Evolutionary conservation across 2,888 invertebrate species (phyloP), one percentile per base, ranked within the genome.

Genomic region (Rotaria macrura): DNA sequence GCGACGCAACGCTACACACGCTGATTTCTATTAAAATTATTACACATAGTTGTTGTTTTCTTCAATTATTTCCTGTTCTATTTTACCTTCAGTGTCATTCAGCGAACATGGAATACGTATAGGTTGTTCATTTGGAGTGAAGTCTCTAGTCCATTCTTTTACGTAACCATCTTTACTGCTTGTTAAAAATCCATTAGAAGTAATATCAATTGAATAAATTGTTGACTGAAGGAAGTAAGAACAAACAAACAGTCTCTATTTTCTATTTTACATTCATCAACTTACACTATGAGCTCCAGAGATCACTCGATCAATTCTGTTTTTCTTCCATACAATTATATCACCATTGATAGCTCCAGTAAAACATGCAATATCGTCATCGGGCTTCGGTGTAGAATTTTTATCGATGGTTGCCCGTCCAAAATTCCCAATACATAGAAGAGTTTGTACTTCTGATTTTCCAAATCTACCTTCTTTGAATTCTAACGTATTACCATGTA

Each of bases 321-420:
- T 89, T 25, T 88, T 89, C 85, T 88, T 89, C 91, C 91, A 91
- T 23, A 91, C 87, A 87, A 91, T 91, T 52, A 91, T 88, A 87
- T 91, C 91, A 34, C 91, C 91, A 87, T 89, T 89, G 25, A 91
- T 87, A 2, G 91, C 91, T n/a, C 91, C 91, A 17, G 91, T 88
- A 85, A 90, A 91, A 4, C 57, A 84, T 23, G 43, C 38, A n/a
- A 43, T 23, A 1, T 84, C 52, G 10, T 84, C 65, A 40, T 83
- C 52, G 6, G 87, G 87, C 83, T 89, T 88, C 47, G 89, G 89
- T n/a, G 88, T 88, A 29, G 65, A 65, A n/a, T n/a, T n/a, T 65
- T 65, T 34, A n/a, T 29, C 14, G 20, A 34, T 25, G 25, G 25
- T 34, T 65, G 29, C 5, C 5, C 65, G 17, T 10, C 89, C 90